Conservation (phyloP, 2,113 vertebrate genomes). For the Ciconia stormi region DNA sequence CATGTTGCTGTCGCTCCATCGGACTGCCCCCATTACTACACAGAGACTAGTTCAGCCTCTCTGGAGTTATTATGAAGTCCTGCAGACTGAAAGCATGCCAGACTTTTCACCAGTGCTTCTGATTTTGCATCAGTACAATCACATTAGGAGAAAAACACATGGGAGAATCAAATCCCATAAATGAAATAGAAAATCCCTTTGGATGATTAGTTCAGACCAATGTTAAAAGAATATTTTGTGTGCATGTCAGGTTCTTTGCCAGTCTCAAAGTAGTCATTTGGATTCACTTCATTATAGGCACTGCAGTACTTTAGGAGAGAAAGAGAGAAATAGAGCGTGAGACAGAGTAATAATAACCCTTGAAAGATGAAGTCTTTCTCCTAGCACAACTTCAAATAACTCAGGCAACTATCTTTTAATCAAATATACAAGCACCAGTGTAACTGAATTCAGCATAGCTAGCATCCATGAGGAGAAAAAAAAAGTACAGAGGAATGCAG, state of each 20-base stretch:
- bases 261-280: constrained; percentile 70
- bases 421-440: constrained; percentile 38
- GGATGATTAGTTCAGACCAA: constrained; percentile 56
- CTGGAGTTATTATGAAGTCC: neutral
- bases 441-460: neutral
- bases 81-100: neutral
- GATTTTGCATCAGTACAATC: constrained; percentile 31
- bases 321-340: constrained; percentile 55
- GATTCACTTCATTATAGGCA: constrained; percentile 72
- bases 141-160: constrained; percentile 40
- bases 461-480: neutral
- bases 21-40: neutral
- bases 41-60: neutral
- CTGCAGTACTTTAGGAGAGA: constrained; percentile 55
- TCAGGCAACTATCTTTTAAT: constrained; percentile 62
- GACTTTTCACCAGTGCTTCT: neutral
- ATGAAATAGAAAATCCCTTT: constrained; percentile 59
- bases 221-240: constrained; percentile 70
- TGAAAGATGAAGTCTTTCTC: constrained; percentile 58
- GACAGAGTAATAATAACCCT: constrained; percentile 69
- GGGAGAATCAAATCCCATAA: constrained; percentile 30
- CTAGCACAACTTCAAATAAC: constrained; percentile 56
- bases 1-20: neutral
- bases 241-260: constrained; percentile 66
- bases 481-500: neutral